These are phyloP conservation scores for Psittacula derbiana DNA, from an alignment of 2,797 vertebrate genomes.

Conservation along the genomic window DNA sequence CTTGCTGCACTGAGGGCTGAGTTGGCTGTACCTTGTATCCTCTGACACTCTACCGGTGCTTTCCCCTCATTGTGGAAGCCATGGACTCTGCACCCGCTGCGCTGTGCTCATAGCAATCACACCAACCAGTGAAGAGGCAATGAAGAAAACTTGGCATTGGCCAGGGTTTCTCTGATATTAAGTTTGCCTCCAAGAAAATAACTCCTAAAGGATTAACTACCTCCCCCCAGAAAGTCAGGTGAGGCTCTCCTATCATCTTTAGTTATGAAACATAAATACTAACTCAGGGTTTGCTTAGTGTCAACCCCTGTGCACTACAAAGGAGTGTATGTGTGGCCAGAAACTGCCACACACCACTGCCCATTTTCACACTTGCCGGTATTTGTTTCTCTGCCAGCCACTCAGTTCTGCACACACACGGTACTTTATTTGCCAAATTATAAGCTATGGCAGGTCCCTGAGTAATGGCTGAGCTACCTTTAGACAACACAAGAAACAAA, in stretches of 20 bases:
- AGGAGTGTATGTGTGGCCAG: background rate
- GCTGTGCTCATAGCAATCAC: background rate
- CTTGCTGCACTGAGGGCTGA: background rate
- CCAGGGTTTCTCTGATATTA: background rate
- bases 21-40: background rate
- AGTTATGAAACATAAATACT: background rate
- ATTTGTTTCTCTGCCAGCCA: background rate
- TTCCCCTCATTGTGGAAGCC: fast-evolving
- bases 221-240: background rate
- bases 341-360: fast-evolving
- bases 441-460: background rate
- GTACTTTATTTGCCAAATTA: background rate
- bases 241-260: background rate
- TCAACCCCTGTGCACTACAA: background rate
- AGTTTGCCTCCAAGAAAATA: background rate
- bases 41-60: fast-evolving
- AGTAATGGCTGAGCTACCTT: background rate
- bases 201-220: background rate
- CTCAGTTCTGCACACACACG: fast-evolving
- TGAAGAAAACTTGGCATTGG: background rate
- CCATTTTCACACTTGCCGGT: background rate
- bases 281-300: background rate
- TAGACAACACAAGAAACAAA: background rate
- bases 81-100: fast-evolving
- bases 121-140: fast-evolving